Conservation (phyloP, 2,797 vertebrate species). For the Syndactyla subalaris region DNA sequence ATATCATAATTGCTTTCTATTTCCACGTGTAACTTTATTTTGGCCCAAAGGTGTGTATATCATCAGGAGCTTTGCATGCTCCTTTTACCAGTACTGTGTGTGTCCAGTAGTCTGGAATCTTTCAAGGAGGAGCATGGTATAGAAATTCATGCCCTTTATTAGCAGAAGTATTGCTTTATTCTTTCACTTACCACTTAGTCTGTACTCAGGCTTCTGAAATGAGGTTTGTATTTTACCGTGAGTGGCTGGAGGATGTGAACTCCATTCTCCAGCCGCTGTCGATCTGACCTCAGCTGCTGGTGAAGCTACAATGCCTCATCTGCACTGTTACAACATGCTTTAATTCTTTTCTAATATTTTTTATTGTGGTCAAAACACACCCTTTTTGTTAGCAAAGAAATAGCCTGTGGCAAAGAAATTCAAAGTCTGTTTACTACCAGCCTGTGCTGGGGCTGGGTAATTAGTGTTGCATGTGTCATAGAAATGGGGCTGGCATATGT, state of each 20-base stretch:
- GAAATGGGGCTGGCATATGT: not conserved
- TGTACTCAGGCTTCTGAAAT: not conserved
- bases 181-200: not conserved
- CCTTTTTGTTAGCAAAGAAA: constrained; percentile 14
- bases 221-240: not conserved
- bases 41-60: not conserved
- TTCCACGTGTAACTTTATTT: not conserved
- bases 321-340: constrained; percentile 24
- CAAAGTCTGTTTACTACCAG: constrained; percentile 3
- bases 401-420: constrained; percentile 27
- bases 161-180: not conserved
- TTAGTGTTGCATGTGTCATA: not conserved
- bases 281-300: not conserved
- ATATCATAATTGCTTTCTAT: not conserved
- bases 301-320: not conserved
- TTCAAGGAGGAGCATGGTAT: not conserved
- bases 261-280: not conserved
- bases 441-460: not conserved
- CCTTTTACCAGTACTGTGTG: not conserved
- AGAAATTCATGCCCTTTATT: not conserved
- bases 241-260: not conserved
- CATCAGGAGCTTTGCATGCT: not conserved
- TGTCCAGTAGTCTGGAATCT: not conserved
- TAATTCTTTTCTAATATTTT: not conserved
- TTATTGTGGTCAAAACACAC: constrained; percentile 45